Percentiles rank a stretch among this genome's conserved stretches.
Evolutionary conservation across 2,888 invertebrate species (phyloP).

Genomic region (Spodoptera exigua): DNA sequence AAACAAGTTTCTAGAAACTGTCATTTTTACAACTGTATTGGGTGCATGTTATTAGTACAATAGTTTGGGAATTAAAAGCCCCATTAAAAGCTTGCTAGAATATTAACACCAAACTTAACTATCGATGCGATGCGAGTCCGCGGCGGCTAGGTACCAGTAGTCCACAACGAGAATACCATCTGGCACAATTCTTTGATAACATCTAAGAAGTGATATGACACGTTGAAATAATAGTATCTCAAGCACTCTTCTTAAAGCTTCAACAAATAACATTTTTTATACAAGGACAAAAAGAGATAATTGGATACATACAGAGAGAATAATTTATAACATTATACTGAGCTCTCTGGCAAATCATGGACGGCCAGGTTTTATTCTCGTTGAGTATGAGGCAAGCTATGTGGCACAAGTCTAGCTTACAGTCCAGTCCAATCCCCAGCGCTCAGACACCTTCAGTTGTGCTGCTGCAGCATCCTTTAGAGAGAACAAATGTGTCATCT

Average conservation of each 20-base stretch:
- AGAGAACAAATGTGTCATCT: slow-evolving; percentile 97
- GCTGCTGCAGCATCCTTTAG: slow-evolving; percentile 96
- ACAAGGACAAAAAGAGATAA: slow-evolving; percentile 29
- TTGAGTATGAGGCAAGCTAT: slow-evolving; percentile 62
- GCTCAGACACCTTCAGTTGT: slow-evolving; percentile 94
- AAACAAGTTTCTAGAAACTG: slow-evolving; percentile 42
- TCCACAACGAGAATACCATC: slow-evolving; percentile 73
- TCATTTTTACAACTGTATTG: slow-evolving; percentile 33
- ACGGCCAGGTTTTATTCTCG: slow-evolving; percentile 76
- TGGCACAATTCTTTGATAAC: slow-evolving; percentile 58
- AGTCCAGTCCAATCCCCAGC: slow-evolving; percentile 91
- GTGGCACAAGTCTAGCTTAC: slow-evolving; percentile 78
- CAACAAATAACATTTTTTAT: slow-evolving; percentile 45
- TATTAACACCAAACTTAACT: slow-evolving; percentile 45
- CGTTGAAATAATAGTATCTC: slow-evolving; percentile 47
- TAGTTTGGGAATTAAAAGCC: slow-evolving; percentile 46
- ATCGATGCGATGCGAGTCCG: slow-evolving; percentile 65
- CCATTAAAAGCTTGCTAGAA: slow-evolving; percentile 44
- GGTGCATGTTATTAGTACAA: slow-evolving; percentile 55
- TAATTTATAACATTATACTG: slow-evolving; percentile 44
- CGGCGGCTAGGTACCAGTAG: slow-evolving; percentile 69
- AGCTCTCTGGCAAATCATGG: slow-evolving; percentile 58
- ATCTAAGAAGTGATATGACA: slow-evolving; percentile 56
- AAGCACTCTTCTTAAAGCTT: slow-evolving; percentile 54
- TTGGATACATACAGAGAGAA: slow-evolving; percentile 49